Percentiles rank a stretch among this genome's conserved stretches.
These are phyloP conservation scores for Eilema caniola DNA, from an alignment of 2,888 invertebrate genomes.

Conservation along the genomic window DNA sequence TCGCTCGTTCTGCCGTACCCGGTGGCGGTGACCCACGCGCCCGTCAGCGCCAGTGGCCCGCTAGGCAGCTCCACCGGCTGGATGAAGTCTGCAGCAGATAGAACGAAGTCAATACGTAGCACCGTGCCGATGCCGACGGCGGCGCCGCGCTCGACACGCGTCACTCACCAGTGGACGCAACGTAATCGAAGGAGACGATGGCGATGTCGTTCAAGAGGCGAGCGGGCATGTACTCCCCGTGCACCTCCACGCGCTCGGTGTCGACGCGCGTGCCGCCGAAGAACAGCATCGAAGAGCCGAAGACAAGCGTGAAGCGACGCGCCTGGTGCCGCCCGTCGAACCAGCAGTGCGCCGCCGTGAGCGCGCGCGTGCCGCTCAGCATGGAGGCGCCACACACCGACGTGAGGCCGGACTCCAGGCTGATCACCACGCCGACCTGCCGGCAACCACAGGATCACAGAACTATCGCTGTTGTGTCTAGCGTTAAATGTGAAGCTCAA, in stretches of 20 bases:
- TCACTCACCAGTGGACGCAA: constrained; percentile 55
- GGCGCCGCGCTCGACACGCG: not conserved
- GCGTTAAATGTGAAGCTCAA: no score
- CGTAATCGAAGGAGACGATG: constrained; percentile 43
- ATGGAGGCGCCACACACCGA: constrained; percentile 59
- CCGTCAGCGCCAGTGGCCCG: constrained; percentile 56
- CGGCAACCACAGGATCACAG: no score
- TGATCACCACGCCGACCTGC: constrained; percentile 56
- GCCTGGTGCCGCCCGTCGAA: constrained; percentile 56
- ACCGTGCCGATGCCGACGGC: not conserved
- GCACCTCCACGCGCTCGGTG: constrained; percentile 52
- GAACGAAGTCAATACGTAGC: not conserved
- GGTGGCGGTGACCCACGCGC: constrained; percentile 59
- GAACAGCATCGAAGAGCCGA: constrained; percentile 56
- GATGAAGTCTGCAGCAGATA: constrained; percentile 55
- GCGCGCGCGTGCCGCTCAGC: constrained; percentile 52
- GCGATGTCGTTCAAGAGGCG: constrained; percentile 56
- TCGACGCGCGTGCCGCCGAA: constrained; percentile 52
- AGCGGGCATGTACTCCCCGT: constrained; percentile 47
- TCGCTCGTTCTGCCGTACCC: constrained; percentile 71
- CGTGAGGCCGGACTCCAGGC: constrained; percentile 50
- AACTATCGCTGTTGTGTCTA: not conserved
- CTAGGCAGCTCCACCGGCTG: constrained; percentile 59
- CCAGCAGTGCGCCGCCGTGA: constrained; percentile 66
- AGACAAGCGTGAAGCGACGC: constrained; percentile 60